Conservation (phyloP, 2,797 vertebrate species). For the Percopsis omiscomaycus region DNA sequence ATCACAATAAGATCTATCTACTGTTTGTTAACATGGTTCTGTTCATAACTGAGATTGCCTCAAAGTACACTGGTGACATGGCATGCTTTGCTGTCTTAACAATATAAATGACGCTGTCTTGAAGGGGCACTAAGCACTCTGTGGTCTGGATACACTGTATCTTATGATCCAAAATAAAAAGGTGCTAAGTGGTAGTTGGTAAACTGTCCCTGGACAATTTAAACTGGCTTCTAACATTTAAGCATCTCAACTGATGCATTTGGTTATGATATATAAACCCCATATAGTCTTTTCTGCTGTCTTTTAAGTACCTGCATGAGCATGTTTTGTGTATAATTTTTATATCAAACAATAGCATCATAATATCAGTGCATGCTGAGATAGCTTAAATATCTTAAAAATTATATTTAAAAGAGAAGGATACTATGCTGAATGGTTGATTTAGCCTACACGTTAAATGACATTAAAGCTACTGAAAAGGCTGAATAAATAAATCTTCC, state of each 20-base stretch:
- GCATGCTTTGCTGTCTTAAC: constrained; percentile 18
- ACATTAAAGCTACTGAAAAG: constrained; percentile 42
- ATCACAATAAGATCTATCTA: constrained; percentile 10
- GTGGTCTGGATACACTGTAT: background rate
- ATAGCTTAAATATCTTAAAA: background rate
- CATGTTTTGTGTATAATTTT: background rate
- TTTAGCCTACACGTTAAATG: constrained; percentile 25
- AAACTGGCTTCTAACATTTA: constrained; percentile 5
- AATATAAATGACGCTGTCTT: constrained; percentile 13
- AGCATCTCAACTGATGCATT: constrained; percentile 23
- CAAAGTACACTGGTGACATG: constrained; percentile 30
- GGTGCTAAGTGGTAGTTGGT: constrained; percentile 4
- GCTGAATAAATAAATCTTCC: constrained; percentile 60
- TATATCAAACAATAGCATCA: background rate
- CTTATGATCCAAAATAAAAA: background rate
- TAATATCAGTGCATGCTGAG: constrained; percentile 19
- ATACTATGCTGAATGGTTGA: constrained; percentile 9
- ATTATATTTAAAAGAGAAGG: background rate
- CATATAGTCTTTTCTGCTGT: constrained; percentile 1
- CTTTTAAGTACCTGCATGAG: constrained; percentile 13
- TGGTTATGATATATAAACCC: constrained; percentile 13
- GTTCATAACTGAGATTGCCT: constrained; percentile 55
- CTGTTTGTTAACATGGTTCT: constrained; percentile 2
- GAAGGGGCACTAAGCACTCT: constrained; percentile 20
- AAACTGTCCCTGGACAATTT: background rate